Conservation (phyloP, 1,140 invertebrate genomes). For the Eumaeus atala region DNA sequence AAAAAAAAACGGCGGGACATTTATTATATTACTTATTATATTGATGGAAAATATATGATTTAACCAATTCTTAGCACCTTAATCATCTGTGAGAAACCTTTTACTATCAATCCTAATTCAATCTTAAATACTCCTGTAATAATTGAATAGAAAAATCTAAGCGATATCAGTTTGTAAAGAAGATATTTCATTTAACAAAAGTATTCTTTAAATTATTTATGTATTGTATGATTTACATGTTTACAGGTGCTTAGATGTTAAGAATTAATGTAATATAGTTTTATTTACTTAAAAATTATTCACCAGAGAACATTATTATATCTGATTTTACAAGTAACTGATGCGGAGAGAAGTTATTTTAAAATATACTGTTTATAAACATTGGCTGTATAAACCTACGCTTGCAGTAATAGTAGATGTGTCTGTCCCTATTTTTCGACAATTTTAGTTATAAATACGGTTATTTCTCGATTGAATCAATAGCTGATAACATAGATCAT, state of each 20-base stretch:
- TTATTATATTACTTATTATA: too few relatives aligned
- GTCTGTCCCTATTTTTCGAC: background rate
- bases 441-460: background rate
- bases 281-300: slow-evolving; percentile 18
- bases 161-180: too few relatives aligned
- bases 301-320: slow-evolving; percentile 6
- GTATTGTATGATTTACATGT: background rate
- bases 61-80: too few relatives aligned
- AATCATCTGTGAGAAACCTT: too few relatives aligned
- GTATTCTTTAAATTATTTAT: background rate
- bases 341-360: background rate
- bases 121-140: too few relatives aligned
- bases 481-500: background rate
- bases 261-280: slow-evolving; percentile 6
- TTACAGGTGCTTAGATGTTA: background rate
- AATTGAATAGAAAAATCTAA: too few relatives aligned
- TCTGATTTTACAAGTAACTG: background rate
- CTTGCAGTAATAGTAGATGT: slow-evolving; percentile 12
- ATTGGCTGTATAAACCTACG: slow-evolving; percentile 17
- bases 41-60: too few relatives aligned
- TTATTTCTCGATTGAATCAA: background rate
- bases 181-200: too few relatives aligned
- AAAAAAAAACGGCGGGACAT: too few relatives aligned
- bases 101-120: too few relatives aligned
- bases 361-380: slow-evolving; percentile 8